phyloP scores from a whole-genome alignment of 2,113 vertebrate species.

The Poecilia latipinna region DNA sequence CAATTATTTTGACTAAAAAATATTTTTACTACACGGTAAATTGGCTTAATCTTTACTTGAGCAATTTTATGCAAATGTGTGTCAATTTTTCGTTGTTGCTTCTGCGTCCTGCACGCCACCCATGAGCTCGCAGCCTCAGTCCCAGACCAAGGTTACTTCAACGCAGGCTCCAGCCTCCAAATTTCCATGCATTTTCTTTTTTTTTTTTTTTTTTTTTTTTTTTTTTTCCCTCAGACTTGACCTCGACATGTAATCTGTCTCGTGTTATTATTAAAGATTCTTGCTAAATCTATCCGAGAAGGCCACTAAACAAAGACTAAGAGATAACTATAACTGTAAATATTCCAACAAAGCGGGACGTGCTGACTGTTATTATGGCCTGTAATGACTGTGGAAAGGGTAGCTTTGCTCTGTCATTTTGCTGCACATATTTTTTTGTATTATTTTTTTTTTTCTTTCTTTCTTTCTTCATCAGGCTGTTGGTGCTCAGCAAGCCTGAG shows the following conservation, averaged over 20 bases:
- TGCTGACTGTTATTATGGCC: slow-evolving; percentile 41
- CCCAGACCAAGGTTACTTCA: slow-evolving; percentile 69
- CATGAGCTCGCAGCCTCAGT: slow-evolving; percentile 60
- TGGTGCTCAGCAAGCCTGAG: slow-evolving; percentile 70
- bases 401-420: slow-evolving; percentile 60
- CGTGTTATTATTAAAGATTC: slow-evolving; percentile 71
- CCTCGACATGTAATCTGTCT: slow-evolving; percentile 52
- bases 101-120: slow-evolving; percentile 31
- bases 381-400: slow-evolving; percentile 25
- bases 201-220: slow-evolving; percentile 33
- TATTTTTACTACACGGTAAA: slow-evolving; percentile 31
- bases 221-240: slow-evolving; percentile 43
- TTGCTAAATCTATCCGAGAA: slow-evolving; percentile 63
- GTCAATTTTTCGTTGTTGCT: neutral
- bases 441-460: slow-evolving; percentile 36
- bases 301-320: slow-evolving; percentile 66
- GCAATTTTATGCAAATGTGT: slow-evolving; percentile 20
- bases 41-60: slow-evolving; percentile 37
- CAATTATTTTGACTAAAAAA: neutral
- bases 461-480: slow-evolving; percentile 59
- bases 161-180: slow-evolving; percentile 59
- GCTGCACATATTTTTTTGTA: slow-evolving; percentile 55
- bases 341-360: slow-evolving; percentile 52
- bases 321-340: slow-evolving; percentile 66
- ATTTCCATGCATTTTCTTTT: slow-evolving; percentile 54